Conservation (phyloP, 2,113 vertebrate species). For the Mirza zaza region DNA sequence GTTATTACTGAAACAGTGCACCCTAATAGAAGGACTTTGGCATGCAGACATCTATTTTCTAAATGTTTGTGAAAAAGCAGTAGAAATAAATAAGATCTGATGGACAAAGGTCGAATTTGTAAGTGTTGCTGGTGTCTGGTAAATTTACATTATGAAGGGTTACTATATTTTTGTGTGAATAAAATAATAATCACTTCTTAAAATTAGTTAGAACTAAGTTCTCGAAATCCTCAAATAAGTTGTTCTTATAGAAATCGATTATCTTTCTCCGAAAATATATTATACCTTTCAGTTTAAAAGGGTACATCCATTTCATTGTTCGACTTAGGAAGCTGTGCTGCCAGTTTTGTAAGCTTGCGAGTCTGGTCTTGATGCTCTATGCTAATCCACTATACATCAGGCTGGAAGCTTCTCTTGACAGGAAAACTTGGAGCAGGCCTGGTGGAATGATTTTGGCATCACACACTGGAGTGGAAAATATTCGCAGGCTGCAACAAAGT, state of each 20-base stretch:
- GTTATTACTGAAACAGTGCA: not conserved
- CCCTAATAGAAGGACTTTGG: not conserved
- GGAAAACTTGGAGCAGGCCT: slow-evolving; percentile 77
- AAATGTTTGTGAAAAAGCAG: not conserved
- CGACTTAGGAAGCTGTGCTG: not conserved
- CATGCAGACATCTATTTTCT: not conserved
- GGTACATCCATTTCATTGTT: not conserved
- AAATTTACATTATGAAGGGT: not conserved
- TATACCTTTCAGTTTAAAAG: not conserved
- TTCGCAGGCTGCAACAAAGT: slow-evolving; percentile 80
- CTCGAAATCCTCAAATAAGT: not conserved
- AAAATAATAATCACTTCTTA: not conserved
- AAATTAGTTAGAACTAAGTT: not conserved
- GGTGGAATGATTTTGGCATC: slow-evolving; percentile 82
- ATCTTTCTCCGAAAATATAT: not conserved
- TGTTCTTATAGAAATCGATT: not conserved
- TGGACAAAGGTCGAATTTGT: not conserved
- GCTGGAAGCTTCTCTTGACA: slow-evolving; percentile 78
- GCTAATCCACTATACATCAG: slow-evolving; percentile 7
- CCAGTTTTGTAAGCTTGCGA: not conserved
- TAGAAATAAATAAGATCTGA: not conserved
- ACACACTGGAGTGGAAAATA: slow-evolving; percentile 78
- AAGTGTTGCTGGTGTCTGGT: not conserved
- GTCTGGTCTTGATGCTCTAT: slow-evolving; percentile 47
- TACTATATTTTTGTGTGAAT: not conserved